phyloP scores from a whole-genome alignment of 2,113 vertebrate species.

The Aegotheles bennettii region DNA sequence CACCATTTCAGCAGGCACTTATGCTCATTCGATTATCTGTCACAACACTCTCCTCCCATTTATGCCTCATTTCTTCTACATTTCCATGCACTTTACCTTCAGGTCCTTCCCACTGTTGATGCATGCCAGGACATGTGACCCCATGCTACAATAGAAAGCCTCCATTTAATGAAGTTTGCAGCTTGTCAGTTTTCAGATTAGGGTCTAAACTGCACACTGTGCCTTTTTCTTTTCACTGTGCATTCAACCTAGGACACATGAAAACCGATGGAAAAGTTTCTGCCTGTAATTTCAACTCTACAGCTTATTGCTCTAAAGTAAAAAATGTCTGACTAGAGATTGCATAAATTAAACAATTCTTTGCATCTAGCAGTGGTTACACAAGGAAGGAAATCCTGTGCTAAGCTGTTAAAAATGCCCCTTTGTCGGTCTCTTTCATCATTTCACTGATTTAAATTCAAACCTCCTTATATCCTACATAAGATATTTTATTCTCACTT shows the following conservation, averaged over 20 bases:
- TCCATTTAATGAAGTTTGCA: background rate
- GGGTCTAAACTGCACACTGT: rapidly evolving
- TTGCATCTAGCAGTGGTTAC: background rate
- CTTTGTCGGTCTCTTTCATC: background rate
- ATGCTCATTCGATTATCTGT: background rate
- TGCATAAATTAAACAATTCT: constrained; percentile 9
- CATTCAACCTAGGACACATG: background rate
- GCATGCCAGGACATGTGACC: rapidly evolving
- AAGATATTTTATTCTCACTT: constrained; percentile 24
- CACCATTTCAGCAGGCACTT: background rate
- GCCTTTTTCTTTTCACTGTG: background rate
- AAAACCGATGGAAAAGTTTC: background rate
- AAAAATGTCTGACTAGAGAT: background rate
- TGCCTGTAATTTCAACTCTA: background rate
- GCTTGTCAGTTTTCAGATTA: background rate
- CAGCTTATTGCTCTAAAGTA: background rate
- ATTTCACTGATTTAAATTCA: constrained; percentile 10
- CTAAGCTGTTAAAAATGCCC: background rate
- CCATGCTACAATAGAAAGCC: background rate
- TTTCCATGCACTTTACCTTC: background rate
- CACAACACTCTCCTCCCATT: background rate
- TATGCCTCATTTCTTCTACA: background rate
- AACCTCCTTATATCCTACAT: background rate
- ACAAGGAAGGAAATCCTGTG: background rate
- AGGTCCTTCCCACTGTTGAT: background rate